Evolutionary conservation across 2,797 vertebrate species (phyloP).

Genomic region (Hafferia zeledoni): DNA sequence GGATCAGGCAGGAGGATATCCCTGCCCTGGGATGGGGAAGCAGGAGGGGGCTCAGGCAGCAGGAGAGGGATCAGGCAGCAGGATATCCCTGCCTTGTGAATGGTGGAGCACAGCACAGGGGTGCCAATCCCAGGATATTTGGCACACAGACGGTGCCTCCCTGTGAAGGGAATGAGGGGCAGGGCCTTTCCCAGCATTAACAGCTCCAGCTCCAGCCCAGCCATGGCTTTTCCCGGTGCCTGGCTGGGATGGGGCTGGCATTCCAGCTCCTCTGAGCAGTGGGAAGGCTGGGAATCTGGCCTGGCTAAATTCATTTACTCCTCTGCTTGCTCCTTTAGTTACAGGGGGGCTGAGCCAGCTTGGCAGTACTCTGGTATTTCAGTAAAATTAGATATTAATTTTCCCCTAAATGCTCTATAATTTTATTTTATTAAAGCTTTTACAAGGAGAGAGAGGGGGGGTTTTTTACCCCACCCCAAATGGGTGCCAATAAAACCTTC

Average conservation of each 20-base stretch:
- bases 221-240: background rate
- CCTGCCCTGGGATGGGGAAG: too few relatives aligned
- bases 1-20: too few relatives aligned
- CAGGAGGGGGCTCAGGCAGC: too few relatives aligned
- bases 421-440: slow-evolving; percentile 56
- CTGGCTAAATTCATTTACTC: background rate
- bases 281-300: background rate
- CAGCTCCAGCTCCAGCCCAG: background rate
- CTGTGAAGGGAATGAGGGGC: background rate
- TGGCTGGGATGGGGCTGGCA: rapidly evolving
- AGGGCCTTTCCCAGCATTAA: rapidly evolving
- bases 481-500: slow-evolving; percentile 22
- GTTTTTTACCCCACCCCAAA: background rate
- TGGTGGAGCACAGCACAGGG: background rate
- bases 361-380: background rate
- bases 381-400: slow-evolving; percentile 42
- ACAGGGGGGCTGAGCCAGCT: background rate
- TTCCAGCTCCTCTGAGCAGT: background rate
- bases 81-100: background rate
- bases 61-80: background rate
- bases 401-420: slow-evolving; percentile 24
- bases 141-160: rapidly evolving
- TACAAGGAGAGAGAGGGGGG: background rate
- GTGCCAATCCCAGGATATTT: rapidly evolving
- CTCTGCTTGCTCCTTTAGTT: background rate